Evolutionary conservation across 2,888 invertebrate genomes (phyloP).

Genomic region (Ormyrus thymus): DNA sequence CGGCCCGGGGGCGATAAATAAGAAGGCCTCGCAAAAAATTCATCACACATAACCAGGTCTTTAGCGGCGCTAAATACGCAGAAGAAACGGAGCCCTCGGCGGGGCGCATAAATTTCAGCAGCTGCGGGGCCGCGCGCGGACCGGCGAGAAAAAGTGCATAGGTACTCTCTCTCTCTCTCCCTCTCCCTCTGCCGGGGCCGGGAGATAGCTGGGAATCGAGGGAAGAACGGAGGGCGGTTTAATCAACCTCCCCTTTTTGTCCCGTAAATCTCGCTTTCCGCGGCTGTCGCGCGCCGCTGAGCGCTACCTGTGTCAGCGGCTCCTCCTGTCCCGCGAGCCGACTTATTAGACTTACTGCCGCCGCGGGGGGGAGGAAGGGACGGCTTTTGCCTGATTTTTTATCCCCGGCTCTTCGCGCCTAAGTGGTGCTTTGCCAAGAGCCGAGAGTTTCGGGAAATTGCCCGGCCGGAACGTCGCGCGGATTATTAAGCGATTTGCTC

Average conservation of each 20-base stretch:
- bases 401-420: background rate
- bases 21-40: too few species aligned
- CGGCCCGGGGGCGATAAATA: too few species aligned
- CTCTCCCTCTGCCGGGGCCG: too few species aligned
- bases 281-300: slow-evolving; percentile 33
- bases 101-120: slow-evolving; percentile 24
- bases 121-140: background rate
- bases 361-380: background rate
- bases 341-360: slow-evolving; percentile 30
- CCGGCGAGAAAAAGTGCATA: background rate
- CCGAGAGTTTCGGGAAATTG: background rate
- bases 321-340: slow-evolving; percentile 24
- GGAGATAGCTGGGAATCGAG: background rate
- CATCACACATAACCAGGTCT: too few species aligned
- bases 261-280: slow-evolving; percentile 61
- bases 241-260: slow-evolving; percentile 64
- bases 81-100: slow-evolving; percentile 9
- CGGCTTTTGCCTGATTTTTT: background rate
- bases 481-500: slow-evolving; percentile 1
- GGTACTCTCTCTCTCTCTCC: background rate
- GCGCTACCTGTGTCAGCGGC: slow-evolving; percentile 40
- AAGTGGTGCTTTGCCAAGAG: background rate
- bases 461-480: background rate
- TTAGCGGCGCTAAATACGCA: background rate
- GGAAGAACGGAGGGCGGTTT: slow-evolving; percentile 57